A percentile compares a stretch with the other conserved stretches of the same genome.
Conservation (phyloP, 2,888 invertebrate species). For the Strigamia transsilvanica region DNA sequence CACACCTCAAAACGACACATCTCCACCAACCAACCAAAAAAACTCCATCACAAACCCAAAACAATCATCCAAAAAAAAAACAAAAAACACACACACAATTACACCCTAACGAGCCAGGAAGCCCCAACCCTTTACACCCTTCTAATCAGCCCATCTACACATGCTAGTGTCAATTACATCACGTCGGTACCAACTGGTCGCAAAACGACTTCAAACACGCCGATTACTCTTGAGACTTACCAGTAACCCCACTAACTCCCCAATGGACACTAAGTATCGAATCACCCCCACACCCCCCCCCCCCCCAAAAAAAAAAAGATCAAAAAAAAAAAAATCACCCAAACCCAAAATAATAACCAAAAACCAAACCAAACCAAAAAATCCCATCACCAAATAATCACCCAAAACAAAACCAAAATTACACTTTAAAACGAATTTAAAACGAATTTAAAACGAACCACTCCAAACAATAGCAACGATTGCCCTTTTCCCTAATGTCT, state of each 20-base stretch:
- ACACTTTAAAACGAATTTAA: background rate
- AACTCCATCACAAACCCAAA: no score
- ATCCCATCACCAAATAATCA: background rate
- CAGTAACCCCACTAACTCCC: background rate
- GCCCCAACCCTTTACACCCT: constrained; percentile 34
- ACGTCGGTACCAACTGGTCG: background rate
- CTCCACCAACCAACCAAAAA: no score
- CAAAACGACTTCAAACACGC: background rate
- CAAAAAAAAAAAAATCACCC: no score
- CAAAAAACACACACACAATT: no score
- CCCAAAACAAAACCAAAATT: background rate
- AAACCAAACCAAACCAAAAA: no score
- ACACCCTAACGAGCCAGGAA: background rate
- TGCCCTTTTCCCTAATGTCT: background rate
- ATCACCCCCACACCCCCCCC: no score
- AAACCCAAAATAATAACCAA: no score
- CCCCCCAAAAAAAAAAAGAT: no score
- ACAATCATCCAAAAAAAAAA: no score
- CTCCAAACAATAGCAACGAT: background rate
- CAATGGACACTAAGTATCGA: background rate
- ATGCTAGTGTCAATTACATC: constrained; percentile 10
- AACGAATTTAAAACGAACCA: background rate
- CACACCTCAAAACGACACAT: no score
- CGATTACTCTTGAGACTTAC: constrained; percentile 1
- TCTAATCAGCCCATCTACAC: background rate